Base-by-base conservation (phyloP, 2,797 vertebrate genomes). In the Trachops cirrhosus region DNA sequence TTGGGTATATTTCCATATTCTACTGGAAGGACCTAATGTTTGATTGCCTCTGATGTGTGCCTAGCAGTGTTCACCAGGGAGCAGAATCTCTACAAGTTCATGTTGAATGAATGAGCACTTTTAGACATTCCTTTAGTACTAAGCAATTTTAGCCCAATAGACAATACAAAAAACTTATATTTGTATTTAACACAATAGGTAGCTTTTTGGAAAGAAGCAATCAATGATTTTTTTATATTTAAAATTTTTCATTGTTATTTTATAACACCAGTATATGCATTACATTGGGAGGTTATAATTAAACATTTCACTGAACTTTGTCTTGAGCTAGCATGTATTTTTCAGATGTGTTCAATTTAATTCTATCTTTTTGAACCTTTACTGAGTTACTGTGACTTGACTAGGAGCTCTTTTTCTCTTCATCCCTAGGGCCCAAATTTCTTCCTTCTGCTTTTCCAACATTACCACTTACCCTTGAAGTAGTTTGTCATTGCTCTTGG, bases 401-500 rank as follows among this genome's bases (percentile, higher is more conserved):
- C 71, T 67, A 41, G 41, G 87, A 91, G 37, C 75, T 79, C 80
- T 96, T 59, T 97, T 97, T 97, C 96, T 86, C 54, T 94, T 94
- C 89, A 82, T 96, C 41, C 80, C 93, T 52, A 57, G 90, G 93
- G 91, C 97, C 97, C 91, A 95, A 0, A 26, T 83, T 64, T 97
- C 39, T 95, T 93, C 86, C 94, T 98, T 98, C 93, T 96, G 73
- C 95, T 97, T 97, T 97, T 88, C 91, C 95, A 96, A 0, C 4
- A 15, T 67, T 77, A 26, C 48, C 70, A 41, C 39, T 46, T 74
- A 89, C 6, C 21, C 7, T 57, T 84, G 22, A 80, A 86, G 24
- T 32, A 59, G 26, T 96, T n/a, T 2, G 22, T 82, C 52, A 3
- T 54, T 71, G 15, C 48, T 34, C 22, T n/a, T 50, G 11, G 9